These are phyloP conservation scores for Brachionus paranguensis DNA, from an alignment of 1,140 invertebrate species.

Conservation along the genomic window DNA sequence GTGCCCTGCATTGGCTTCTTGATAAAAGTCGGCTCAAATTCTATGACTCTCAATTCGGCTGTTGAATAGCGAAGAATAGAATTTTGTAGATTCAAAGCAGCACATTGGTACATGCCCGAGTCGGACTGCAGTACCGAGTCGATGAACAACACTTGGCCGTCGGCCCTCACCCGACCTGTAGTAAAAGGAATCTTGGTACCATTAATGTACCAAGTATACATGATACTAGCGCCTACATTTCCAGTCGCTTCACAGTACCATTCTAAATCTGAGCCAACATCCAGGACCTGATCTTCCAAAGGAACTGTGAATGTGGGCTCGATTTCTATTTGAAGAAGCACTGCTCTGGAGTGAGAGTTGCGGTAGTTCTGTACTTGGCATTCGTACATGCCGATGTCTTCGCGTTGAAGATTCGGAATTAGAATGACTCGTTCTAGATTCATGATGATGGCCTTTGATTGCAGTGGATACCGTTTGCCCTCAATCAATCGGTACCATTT, in stretches of 20 bases:
- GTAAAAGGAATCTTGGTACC: constrained; percentile 2
- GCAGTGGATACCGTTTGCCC: constrained; percentile 51
- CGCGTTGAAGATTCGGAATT: constrained; percentile 56
- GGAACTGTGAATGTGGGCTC: constrained; percentile 38
- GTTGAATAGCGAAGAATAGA: constrained; percentile 68
- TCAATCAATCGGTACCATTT: constrained; percentile 35
- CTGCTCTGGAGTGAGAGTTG: background rate
- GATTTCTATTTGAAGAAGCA: constrained; percentile 13
- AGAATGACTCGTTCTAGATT: constrained; percentile 32
- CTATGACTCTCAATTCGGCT: constrained; percentile 72
- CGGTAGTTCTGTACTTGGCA: constrained; percentile 74
- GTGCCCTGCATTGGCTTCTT: constrained; percentile 79
- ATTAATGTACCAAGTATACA: constrained; percentile 40
- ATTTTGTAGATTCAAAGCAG: constrained; percentile 79
- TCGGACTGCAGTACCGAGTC: constrained; percentile 68
- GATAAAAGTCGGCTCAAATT: constrained; percentile 76
- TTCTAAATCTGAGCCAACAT: constrained; percentile 10
- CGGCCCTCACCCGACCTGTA: background rate
- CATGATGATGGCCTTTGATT: constrained; percentile 25
- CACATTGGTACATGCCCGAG: constrained; percentile 91
- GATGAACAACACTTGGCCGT: constrained; percentile 9
- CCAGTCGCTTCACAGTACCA: constrained; percentile 40
- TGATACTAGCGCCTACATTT: background rate
- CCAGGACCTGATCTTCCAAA: constrained; percentile 13
- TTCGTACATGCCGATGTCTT: constrained; percentile 82